These are phyloP conservation scores for Paramuricea clavata DNA, from an alignment of 92 coral and sea anemone species.

Conservation along the genomic window DNA sequence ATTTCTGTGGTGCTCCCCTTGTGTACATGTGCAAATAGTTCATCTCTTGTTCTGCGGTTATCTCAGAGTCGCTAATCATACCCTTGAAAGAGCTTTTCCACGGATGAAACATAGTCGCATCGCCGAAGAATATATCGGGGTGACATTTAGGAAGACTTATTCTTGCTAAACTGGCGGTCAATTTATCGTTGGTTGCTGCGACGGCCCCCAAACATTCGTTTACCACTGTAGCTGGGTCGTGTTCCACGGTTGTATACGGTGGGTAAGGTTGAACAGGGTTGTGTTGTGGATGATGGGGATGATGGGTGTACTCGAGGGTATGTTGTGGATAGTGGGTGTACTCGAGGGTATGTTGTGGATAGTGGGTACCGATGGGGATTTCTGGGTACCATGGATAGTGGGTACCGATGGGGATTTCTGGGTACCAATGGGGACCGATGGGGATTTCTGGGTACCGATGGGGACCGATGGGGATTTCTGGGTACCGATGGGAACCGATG, in stretches of 20 bases:
- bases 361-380: no score
- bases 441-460: no score
- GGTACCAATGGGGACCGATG: no score
- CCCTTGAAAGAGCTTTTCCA: slow-evolving; percentile 5
- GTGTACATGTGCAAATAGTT: no score
- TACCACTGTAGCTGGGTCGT: background rate
- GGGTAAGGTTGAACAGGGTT: background rate
- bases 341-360: no score
- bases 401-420: no score
- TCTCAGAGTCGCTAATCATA: slow-evolving; percentile 9
- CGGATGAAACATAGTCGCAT: background rate
- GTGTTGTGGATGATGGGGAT: background rate
- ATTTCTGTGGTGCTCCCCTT: background rate
- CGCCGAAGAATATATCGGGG: background rate
- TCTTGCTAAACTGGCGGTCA: background rate
- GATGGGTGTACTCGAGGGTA: no score
- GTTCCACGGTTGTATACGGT: no score
- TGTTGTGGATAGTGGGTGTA: no score
- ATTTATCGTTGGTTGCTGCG: background rate
- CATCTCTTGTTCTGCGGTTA: slow-evolving; percentile 11
- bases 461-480: no score
- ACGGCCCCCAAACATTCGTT: background rate
- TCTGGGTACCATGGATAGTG: no score
- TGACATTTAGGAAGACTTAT: slow-evolving; percentile 17
- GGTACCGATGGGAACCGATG: no score